These are phyloP conservation scores for Wiebesia pumilae DNA, from an alignment of 1,140 invertebrate species.

Conservation along the genomic window DNA sequence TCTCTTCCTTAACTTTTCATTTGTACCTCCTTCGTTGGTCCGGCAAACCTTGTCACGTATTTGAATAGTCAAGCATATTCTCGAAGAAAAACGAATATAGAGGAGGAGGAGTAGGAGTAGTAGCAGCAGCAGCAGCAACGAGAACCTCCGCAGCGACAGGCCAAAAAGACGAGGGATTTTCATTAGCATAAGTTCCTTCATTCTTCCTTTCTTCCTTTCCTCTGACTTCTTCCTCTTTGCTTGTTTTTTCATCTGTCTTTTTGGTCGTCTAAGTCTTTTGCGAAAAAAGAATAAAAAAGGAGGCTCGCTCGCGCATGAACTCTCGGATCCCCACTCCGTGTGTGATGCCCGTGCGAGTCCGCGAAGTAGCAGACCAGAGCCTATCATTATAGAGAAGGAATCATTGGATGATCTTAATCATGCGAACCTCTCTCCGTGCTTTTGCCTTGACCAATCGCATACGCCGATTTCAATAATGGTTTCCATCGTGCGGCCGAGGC, in stretches of 20 bases:
- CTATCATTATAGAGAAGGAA: constrained; percentile 77
- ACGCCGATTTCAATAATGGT: constrained; percentile 71
- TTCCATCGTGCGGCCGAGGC: constrained; percentile 61
- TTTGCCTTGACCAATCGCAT: constrained; percentile 70
- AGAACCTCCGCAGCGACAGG: constrained; percentile 37
- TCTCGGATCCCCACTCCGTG: constrained; percentile 46
- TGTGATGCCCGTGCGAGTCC: neutral
- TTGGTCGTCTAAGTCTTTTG: neutral
- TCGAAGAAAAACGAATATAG: constrained; percentile 43
- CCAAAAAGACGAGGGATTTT: constrained; percentile 62
- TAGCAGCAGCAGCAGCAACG: neutral
- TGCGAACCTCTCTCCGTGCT: constrained; percentile 73
- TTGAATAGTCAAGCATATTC: constrained; percentile 19
- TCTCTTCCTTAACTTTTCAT: constrained; percentile 12
- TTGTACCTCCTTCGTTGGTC: neutral
- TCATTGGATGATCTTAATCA: constrained; percentile 77
- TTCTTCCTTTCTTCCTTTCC: constrained; percentile 48
- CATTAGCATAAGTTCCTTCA: constrained; percentile 67
- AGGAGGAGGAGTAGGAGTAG: neutral
- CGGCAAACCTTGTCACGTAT: neutral
- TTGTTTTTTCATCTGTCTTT: constrained; percentile 20
- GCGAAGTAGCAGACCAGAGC: constrained; percentile 65
- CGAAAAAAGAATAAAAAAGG: neutral
- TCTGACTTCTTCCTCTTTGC: constrained; percentile 30
- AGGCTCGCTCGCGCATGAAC: constrained; percentile 29